phyloP scores from a whole-genome alignment of 2,797 vertebrate species.

The Macropus fuliginosus region DNA sequence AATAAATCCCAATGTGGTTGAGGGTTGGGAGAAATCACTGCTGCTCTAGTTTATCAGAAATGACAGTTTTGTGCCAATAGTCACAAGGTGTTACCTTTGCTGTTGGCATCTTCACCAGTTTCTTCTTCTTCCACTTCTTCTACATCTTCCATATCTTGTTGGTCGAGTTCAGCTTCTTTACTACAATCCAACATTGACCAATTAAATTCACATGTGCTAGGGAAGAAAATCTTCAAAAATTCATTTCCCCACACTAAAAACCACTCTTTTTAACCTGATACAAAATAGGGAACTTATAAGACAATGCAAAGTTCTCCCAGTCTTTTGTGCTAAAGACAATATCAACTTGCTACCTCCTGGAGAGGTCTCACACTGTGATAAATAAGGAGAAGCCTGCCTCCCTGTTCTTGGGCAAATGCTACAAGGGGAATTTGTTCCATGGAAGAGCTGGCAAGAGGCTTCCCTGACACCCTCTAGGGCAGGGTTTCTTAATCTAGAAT shows the following conservation, averaged over 20 bases:
- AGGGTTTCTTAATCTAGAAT: not conserved
- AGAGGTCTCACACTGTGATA: conserved; percentile 14
- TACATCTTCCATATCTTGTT: conserved; percentile 99
- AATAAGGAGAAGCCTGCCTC: not conserved
- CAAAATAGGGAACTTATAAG: conserved; percentile 35
- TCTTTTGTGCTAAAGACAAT: conserved; percentile 3
- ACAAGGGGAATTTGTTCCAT: not conserved
- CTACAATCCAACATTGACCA: conserved; percentile 85
- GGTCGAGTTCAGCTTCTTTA: conserved; percentile 98
- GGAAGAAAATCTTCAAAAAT: conserved; percentile 66
- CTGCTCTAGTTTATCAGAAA: conserved; percentile 39
- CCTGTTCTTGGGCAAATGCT: conserved; percentile 33
- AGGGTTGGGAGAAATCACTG: conserved; percentile 32
- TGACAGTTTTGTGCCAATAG: conserved; percentile 68
- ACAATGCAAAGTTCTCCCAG: conserved; percentile 5
- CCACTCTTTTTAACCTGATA: conserved; percentile 58
- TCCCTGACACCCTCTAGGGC: not conserved
- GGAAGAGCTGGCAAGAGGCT: not conserved
- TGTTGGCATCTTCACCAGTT: conserved; percentile 94
- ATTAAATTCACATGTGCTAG: conserved; percentile 74
- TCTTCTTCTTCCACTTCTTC: conserved; percentile 99
- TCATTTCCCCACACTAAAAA: conserved; percentile 60
- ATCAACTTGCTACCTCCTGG: conserved; percentile 37
- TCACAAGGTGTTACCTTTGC: conserved; percentile 91
- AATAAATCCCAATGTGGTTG: not conserved